These are phyloP conservation scores for Tangara arthus DNA, from an alignment of 2,797 vertebrate genomes.

Conservation along the genomic window DNA sequence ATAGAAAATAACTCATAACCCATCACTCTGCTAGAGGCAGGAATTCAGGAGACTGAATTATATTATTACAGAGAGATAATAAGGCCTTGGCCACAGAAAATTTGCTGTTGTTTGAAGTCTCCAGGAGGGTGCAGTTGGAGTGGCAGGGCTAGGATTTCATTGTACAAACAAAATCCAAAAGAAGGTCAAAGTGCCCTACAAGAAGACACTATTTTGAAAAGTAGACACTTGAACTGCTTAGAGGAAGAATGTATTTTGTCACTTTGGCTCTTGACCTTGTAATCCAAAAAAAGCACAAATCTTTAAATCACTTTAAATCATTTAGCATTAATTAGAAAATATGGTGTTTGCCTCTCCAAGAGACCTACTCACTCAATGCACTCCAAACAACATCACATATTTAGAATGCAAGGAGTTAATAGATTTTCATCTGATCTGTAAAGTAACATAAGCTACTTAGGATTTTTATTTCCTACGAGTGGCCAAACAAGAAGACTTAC, in stretches of 20 bases:
- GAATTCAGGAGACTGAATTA: background rate
- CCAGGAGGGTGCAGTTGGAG: background rate
- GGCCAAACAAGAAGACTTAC: background rate
- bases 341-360: background rate
- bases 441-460: background rate
- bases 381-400: background rate
- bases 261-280: background rate
- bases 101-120: background rate
- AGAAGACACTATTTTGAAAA: background rate
- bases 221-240: background rate
- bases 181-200: conserved; percentile 17
- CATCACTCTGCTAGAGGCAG: background rate
- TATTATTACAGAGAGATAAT: background rate
- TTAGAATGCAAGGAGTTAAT: background rate
- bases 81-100: background rate
- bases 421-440: background rate
- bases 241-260: background rate
- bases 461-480: background rate
- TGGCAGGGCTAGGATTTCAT: background rate
- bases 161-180: conserved; percentile 8
- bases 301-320: background rate
- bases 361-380: background rate
- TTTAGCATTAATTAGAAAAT: background rate
- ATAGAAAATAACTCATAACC: background rate
- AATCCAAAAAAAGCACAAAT: background rate